Evolutionary conservation across 2,113 vertebrate species (phyloP).

Genomic region (Pipra filicauda): DNA sequence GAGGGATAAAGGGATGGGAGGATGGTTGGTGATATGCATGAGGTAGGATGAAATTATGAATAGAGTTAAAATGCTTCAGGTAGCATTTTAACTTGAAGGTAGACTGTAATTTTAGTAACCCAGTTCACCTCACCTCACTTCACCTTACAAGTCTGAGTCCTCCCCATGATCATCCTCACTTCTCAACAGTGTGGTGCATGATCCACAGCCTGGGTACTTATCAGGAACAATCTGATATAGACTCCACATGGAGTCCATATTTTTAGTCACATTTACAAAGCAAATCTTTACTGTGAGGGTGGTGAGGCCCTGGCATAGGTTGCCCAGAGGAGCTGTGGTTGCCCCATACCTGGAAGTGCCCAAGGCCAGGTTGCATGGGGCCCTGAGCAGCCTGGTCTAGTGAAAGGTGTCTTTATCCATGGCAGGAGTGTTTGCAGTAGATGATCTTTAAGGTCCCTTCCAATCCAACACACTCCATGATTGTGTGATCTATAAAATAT

Average conservation of each 20-base stretch:
- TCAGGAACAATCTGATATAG: neutral
- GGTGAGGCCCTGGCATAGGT: neutral
- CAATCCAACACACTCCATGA: neutral
- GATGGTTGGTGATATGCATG: neutral
- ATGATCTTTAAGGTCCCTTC: neutral
- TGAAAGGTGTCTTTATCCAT: too few species aligned
- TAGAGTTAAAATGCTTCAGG: neutral
- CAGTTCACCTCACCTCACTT: neutral
- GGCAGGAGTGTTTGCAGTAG: neutral
- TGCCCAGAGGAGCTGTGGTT: neutral
- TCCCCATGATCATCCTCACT: neutral
- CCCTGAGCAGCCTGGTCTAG: neutral
- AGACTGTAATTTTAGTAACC: neutral
- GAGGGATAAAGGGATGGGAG: neutral
- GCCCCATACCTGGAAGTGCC: too few species aligned
- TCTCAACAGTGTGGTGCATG: neutral
- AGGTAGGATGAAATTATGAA: neutral
- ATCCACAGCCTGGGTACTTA: neutral
- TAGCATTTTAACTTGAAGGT: neutral
- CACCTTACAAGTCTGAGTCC: neutral
- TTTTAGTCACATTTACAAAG: neutral
- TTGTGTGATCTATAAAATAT: neutral
- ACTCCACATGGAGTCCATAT: fast-evolving
- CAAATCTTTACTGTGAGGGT: neutral
- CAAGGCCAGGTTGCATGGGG: neutral